Percentiles rank a stretch among this genome's conserved stretches.
Evolutionary conservation across 53 echinoderm and acorn worm genomes (phyloP).

Genomic region (Antedon mediterranea): DNA sequence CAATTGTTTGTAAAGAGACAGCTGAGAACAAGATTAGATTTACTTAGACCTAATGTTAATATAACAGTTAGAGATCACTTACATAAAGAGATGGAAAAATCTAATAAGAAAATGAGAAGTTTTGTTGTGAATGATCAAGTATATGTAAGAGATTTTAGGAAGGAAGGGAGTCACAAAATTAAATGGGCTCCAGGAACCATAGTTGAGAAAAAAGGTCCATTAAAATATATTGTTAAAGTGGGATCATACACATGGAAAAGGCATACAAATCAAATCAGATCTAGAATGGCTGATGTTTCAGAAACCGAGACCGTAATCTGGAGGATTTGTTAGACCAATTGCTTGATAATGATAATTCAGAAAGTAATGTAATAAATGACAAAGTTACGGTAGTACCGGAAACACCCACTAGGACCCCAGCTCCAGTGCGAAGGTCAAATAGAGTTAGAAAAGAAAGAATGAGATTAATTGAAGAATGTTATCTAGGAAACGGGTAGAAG

Average conservation of each 20-base stretch:
- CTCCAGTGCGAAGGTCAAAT: neutral
- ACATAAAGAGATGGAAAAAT: neutral
- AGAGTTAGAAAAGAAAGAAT: neutral
- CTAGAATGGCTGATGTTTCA: neutral
- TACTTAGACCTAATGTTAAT: neutral
- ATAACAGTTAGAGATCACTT: neutral
- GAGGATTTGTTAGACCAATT: neutral
- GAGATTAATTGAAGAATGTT: neutral
- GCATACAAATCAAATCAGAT: neutral
- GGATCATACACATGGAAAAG: neutral
- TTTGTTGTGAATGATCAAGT: neutral
- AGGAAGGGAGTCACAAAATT: neutral
- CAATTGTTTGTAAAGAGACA: constrained; percentile 1
- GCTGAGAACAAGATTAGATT: constrained; percentile 1
- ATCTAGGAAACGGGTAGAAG: neutral
- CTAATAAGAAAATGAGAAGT: neutral
- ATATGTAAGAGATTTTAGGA: neutral
- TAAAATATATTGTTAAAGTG: neutral
- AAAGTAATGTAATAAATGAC: neutral
- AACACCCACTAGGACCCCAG: neutral
- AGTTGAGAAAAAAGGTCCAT: neutral
- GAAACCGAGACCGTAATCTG: neutral
- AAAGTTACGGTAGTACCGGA: neutral
- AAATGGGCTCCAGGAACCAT: neutral
- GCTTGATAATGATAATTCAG: neutral